Evolutionary conservation across 2,888 invertebrate species (phyloP), one percentile per base, ranked within the genome.

Genomic region (Eueremaeus valkanovi): DNA sequence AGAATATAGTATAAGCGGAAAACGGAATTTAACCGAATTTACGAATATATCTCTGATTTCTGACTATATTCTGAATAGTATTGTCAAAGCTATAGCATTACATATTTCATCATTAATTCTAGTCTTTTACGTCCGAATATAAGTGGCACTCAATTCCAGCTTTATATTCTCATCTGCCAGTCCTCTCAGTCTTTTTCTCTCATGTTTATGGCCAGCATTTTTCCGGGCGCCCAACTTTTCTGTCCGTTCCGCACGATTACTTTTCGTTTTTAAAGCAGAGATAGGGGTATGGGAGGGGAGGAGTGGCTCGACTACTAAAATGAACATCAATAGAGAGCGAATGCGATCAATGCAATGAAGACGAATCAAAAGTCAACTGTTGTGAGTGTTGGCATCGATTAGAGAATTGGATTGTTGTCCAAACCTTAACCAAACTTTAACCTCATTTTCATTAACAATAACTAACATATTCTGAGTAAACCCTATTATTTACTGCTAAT

Each of bases 231-330:
- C 51, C 51, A 51, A 51, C 6, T 51, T 51, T 51, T 51, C n/a
- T 36, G 36, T 36, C 51, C 51, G 51, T 51, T 51, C 51, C 51
- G 51, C 51, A 51, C 51, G 51, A 51, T 51, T 51, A 51, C 51
- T 9, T 21, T 51, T 51, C 18, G 51, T 51, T 51, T 51, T n/a
- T 18, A 51, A 51, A 21, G 51, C 18, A 21, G 9, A 51, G 51
- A 51, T 51, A 51, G 51, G 51, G 51, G 51, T 51, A 51, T 51
- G 18, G 18, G 51, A n/a, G 51, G 51, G 51, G 51, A 51, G 51
- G 51, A 51, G 51, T 51, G 9, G n/a, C 6, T 5, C 21, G 21
- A 18, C n/a, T n/a, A 51, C 51, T n/a, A 18, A 21, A 51, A 18
- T 51, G n/a, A 51, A 51, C 51, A 51, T 18, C n/a, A 51, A 51